Conservation (phyloP, 2,797 vertebrate species). For the Cephalopachus bancanus region DNA sequence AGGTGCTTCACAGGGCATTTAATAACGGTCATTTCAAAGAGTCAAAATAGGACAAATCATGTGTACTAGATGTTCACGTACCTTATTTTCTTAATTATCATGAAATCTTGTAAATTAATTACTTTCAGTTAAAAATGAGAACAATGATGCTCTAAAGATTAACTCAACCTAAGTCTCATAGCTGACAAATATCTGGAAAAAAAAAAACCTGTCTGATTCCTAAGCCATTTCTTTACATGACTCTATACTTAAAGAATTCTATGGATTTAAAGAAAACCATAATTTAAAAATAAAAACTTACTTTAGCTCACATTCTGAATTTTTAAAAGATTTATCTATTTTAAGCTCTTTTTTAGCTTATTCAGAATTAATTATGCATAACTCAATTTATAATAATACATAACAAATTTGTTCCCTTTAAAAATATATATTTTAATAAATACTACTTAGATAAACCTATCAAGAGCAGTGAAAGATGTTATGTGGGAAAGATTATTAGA, state of each 20-base stretch:
- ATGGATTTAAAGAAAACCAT: background rate
- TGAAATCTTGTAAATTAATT: background rate
- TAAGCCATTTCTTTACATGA: background rate
- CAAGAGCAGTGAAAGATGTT: background rate
- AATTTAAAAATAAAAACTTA: background rate
- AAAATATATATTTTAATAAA: background rate
- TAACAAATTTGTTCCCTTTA: background rate
- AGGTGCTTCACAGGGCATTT: background rate
- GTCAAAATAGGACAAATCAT: background rate
- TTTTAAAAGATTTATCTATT: constrained; percentile 23
- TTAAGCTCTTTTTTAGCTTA: constrained; percentile 9
- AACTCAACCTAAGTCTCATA: background rate
- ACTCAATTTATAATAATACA: background rate
- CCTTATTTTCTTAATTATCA: constrained; percentile 8
- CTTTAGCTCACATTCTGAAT: background rate
- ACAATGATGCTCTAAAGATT: background rate
- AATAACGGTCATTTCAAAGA: background rate
- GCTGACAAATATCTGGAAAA: background rate
- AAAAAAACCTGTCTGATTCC: background rate
- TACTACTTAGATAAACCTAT: background rate
- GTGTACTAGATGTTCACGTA: background rate
- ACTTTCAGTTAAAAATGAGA: constrained; percentile 4
- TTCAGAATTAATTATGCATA: constrained; percentile 30
- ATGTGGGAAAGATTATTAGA: background rate
- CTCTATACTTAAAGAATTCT: background rate